Conservation (phyloP, 2,797 vertebrate genomes). For the Hippoglossus hippoglossus region DNA sequence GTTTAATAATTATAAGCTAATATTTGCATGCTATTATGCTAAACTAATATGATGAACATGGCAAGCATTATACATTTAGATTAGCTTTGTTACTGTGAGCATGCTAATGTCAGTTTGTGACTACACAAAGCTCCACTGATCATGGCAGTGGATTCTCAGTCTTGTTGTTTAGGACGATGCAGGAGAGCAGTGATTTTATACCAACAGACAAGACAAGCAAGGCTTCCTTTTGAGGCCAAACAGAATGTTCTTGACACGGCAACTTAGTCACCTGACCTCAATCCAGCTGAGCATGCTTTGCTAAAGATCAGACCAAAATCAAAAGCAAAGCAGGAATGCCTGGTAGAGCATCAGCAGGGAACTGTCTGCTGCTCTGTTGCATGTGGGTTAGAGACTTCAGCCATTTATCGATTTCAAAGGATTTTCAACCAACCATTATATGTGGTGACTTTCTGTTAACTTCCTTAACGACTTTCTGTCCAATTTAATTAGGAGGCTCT, state of each 20-base stretch:
- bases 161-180: background rate
- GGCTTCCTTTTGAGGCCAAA: background rate
- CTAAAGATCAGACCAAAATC: background rate
- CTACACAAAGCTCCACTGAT: no score
- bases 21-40: no score
- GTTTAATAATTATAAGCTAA: no score
- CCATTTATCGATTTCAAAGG: conserved; percentile 18
- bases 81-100: no score
- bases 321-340: background rate
- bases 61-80: no score
- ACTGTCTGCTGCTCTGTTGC: background rate
- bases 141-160: background rate
- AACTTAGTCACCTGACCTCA: background rate
- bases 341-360: background rate
- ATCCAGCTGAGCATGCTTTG: background rate
- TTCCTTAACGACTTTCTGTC: background rate
- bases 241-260: background rate
- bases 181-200: background rate
- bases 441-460: conserved; percentile 2
- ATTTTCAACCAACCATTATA: conserved; percentile 28
- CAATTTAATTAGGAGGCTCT: background rate
- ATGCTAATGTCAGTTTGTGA: no score
- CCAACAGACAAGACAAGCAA: background rate
- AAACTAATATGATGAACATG: no score
- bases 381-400: background rate